Evolutionary conservation across 2,888 invertebrate genomes (phyloP), one percentile per base, ranked within the genome.

Genomic region (Trimorus sp.): DNA sequence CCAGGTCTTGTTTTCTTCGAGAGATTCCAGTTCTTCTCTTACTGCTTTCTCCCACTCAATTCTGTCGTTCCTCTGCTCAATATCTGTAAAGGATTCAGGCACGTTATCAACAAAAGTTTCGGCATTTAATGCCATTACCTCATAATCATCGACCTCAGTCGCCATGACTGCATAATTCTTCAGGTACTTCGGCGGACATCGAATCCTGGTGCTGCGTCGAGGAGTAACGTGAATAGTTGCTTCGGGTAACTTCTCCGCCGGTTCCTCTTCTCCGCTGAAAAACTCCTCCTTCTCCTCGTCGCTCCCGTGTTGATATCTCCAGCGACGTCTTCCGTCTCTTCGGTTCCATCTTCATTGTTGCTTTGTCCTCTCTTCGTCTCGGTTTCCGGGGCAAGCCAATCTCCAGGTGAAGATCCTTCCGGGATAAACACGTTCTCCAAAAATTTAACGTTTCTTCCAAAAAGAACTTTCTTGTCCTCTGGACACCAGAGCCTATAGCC

Each of bases 371-470:
- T 37, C 12, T 15, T 53, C 8, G 14, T 45, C 12, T 45, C 85
- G 74, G 77, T 70, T 56, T 59, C 16, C 26, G 56, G 4, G 68
- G 11, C 80, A 54, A 58, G 14, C 58, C 73, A 73, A 7, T 82
- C 49, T 45, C 82, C 73, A n/a, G 51, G 51, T 6, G 37, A 49
- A 15, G 58, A 53, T 36, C 60, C 42, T n/a, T 77, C 54, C n/a
- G 60, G 62, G 8, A n/a, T 12, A 59, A 83, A 85, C 45, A 69
- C 68, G 7, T 53, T 63, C 62, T 87, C 86, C 59, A 87, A 83
- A 63, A 88, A 88, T 12, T 85, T 77, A 7, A 86, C 85, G 74
- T 89, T 85, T 70, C 84, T 83, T 16, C 84, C 86, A 26, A 8
- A 48, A 16, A 71, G 48, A 14, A 60, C 12, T 14, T 54, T 62